These are phyloP conservation scores for Sycophila texana DNA, from an alignment of 2,888 invertebrate genomes.

Conservation along the genomic window DNA sequence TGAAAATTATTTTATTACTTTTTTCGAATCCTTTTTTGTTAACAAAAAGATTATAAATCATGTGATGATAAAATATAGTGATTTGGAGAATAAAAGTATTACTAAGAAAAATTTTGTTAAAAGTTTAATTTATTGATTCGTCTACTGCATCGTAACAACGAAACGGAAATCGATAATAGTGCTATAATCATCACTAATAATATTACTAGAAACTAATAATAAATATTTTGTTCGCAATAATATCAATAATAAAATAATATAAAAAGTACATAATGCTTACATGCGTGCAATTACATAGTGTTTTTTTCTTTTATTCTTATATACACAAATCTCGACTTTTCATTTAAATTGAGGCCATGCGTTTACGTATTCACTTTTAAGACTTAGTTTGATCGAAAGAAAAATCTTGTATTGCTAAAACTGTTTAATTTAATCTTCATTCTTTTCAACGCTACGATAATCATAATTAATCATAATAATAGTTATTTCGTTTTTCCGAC, in stretches of 20 bases:
- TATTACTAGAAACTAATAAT: conserved; percentile 52
- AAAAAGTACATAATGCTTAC: conserved; percentile 54
- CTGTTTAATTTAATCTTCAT: conserved; percentile 22
- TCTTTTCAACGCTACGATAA: conserved; percentile 36
- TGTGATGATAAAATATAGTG: no score
- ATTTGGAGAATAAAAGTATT: not conserved
- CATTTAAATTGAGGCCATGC: conserved; percentile 52
- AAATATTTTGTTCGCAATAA: conserved; percentile 56
- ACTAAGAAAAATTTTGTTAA: conserved; percentile 38
- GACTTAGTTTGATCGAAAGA: conserved; percentile 46
- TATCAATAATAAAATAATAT: conserved; percentile 57
- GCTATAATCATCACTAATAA: conserved; percentile 53
- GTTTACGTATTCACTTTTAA: conserved; percentile 53
- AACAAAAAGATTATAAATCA: no score
- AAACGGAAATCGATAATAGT: conserved; percentile 51
- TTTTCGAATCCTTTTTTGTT: no score
- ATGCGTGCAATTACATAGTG: conserved; percentile 53
- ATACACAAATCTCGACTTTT: conserved; percentile 51
- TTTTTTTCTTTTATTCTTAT: conserved; percentile 42
- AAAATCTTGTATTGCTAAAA: conserved; percentile 30
- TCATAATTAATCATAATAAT: conserved; percentile 49
- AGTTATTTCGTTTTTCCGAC: conserved; percentile 37
- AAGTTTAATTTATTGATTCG: conserved; percentile 55
- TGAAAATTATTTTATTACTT: no score
- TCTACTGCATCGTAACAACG: conserved; percentile 51